phyloP scores from a whole-genome alignment of 2,888 invertebrate genomes.

The Melanargia galathea region DNA sequence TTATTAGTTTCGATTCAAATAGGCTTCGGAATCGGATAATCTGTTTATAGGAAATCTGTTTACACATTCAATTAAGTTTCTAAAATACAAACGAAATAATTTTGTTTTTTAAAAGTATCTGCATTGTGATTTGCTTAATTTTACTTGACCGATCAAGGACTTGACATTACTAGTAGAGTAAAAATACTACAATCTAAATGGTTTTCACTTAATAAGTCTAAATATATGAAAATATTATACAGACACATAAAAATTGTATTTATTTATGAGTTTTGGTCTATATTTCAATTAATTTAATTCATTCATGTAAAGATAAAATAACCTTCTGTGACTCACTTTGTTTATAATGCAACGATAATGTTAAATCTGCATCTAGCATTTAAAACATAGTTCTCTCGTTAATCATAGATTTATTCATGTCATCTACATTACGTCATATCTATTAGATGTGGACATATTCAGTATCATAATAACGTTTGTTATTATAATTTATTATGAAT shows the following conservation, averaged over 20 bases:
- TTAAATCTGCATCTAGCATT: constrained; percentile 1
- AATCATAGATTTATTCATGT: constrained; percentile 22
- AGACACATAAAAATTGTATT: too few species aligned
- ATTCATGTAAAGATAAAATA: not conserved
- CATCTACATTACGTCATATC: constrained; percentile 22
- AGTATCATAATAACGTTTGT: not conserved
- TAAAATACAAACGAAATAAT: too few species aligned
- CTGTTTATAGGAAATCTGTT: too few species aligned
- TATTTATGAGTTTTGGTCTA: not conserved
- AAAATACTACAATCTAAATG: not conserved
- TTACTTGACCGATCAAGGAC: too few species aligned
- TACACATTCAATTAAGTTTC: too few species aligned
- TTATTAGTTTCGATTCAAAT: too few species aligned
- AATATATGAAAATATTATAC: too few species aligned
- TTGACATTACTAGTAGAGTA: too few species aligned
- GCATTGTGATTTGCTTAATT: too few species aligned
- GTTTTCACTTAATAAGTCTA: too few species aligned
- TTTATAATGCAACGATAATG: not conserved
- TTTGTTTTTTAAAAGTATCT: too few species aligned
- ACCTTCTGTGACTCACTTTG: not conserved
- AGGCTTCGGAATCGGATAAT: too few species aligned
- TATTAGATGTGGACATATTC: constrained; percentile 21
- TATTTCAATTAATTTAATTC: not conserved
- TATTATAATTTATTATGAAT: not conserved
- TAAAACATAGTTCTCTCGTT: constrained; percentile 19